These are phyloP conservation scores for Hormaphis cornu DNA, from an alignment of 1,140 invertebrate species.

Conservation along the genomic window DNA sequence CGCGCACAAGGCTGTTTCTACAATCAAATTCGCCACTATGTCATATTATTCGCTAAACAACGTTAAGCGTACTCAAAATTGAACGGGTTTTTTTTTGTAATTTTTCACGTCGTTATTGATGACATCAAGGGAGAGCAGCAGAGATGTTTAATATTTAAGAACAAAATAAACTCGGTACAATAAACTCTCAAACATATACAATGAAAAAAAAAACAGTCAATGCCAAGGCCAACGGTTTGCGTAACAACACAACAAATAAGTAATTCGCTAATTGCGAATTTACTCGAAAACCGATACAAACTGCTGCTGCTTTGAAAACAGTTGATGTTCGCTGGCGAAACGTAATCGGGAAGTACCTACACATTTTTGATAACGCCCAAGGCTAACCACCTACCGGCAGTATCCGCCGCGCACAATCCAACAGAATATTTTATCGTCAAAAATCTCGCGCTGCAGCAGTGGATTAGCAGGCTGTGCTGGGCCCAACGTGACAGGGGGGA, in stretches of 20 bases:
- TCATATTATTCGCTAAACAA: too few relatives aligned
- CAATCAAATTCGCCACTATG: constrained; percentile 18
- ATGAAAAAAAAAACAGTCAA: too few relatives aligned
- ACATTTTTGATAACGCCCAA: too few relatives aligned
- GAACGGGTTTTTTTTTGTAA: neutral
- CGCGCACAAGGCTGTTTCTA: constrained; percentile 5
- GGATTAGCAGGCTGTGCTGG: too few relatives aligned
- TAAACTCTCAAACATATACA: too few relatives aligned
- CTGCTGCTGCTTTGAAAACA: neutral
- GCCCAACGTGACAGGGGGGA: too few relatives aligned
- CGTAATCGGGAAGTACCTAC: neutral
- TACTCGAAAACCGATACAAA: neutral
- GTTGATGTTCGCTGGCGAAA: neutral
- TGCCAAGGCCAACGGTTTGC: constrained; percentile 22
- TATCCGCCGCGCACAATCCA: too few relatives aligned
- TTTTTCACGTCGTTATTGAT: constrained; percentile 11
- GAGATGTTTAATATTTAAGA: neutral
- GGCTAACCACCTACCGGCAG: too few relatives aligned
- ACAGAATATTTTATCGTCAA: too few relatives aligned
- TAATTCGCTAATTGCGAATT: constrained; percentile 8
- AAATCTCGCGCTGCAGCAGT: too few relatives aligned
- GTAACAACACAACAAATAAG: too few relatives aligned
- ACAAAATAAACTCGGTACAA: neutral
- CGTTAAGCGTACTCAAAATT: constrained; percentile 8
- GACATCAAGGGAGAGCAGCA: constrained; percentile 6